Evolutionary conservation across 2,113 vertebrate genomes (phyloP), one percentile per base, ranked within the genome.

Genomic region (Anguilla rostrata): DNA sequence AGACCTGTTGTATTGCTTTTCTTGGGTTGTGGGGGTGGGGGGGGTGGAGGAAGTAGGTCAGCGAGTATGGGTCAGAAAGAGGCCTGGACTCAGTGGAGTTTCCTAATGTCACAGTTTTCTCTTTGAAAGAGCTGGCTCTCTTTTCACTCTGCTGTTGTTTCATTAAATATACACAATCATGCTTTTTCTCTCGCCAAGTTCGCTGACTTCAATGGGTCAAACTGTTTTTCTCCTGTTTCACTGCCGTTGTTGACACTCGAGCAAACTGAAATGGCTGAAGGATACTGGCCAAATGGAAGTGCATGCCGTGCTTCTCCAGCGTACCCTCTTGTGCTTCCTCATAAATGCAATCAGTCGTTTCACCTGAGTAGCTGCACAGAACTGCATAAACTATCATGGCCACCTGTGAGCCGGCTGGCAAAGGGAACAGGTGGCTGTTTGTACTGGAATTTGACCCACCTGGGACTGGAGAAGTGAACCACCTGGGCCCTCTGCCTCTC

Each of bases 1-100:
- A 53, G 49, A 53, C 12, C n/a, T 75, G 71, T 26, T 71, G 3
- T 71, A 2, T 34, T 34, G 34, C 34, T 34, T 34, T 34, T 34
- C 1, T 34, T 34, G 34, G 34, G 34, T 34, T 34, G 43, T 46
- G 43, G 43, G 43, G 20, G 22, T 3, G 80, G 49, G 20, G 7
- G 26, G 22, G 6, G 2, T n/a, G 57, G 78, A 78, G 85, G 78
- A 86, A 86, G 78, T 43, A 80, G 78, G 56, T 78, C 26, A 34
- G 16, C 7, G 46, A 39, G 79, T 56, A 34, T 81, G 49, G 49
- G n/a, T 57, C 56, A 34, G 85, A 20, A 86, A 82, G 22, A 34
- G 57, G 40, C 46, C 41, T 56, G 56, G 56, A 4, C 22, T 66
- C 53, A 22, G 53, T 66, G 56, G 78, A 18, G 53, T 79, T 53